phyloP scores from a whole-genome alignment of 2,797 vertebrate species.

The Lacerta agilis region DNA sequence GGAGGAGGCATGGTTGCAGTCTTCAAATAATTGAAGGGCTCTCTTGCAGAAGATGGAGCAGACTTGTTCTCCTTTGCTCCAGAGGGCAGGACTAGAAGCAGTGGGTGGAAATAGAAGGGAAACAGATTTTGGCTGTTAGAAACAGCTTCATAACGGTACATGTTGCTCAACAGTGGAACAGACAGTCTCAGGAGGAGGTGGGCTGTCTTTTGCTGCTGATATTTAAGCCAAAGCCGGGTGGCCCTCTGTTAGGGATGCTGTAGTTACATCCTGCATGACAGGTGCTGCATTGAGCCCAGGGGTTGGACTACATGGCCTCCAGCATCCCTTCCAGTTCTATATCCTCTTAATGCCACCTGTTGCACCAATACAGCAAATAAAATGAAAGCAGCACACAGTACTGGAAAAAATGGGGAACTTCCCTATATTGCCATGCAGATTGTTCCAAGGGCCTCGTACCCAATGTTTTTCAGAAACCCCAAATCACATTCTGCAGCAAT shows the following conservation, averaged over 20 bases:
- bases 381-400: not conserved
- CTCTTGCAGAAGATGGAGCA: not conserved
- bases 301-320: not conserved
- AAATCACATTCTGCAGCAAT: conserved; percentile 10
- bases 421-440: not conserved
- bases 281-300: not conserved
- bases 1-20: not conserved
- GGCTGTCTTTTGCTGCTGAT: not conserved
- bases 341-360: too few species aligned
- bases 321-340: not conserved
- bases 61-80: not conserved
- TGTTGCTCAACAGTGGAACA: not conserved
- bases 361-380: not conserved
- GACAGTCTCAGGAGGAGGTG: not conserved
- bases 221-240: not conserved
- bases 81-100: not conserved
- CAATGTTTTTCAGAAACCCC: not conserved
- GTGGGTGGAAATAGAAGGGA: not conserved
- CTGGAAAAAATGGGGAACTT: not conserved
- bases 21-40: not conserved
- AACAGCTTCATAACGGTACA: not conserved
- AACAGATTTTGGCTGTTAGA: not conserved
- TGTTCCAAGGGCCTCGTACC: conserved; percentile 19
- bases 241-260: not conserved
- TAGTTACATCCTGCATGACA: not conserved